Conservation (phyloP, 2,113 vertebrate species). For the Anarrhichthys ocellatus region DNA sequence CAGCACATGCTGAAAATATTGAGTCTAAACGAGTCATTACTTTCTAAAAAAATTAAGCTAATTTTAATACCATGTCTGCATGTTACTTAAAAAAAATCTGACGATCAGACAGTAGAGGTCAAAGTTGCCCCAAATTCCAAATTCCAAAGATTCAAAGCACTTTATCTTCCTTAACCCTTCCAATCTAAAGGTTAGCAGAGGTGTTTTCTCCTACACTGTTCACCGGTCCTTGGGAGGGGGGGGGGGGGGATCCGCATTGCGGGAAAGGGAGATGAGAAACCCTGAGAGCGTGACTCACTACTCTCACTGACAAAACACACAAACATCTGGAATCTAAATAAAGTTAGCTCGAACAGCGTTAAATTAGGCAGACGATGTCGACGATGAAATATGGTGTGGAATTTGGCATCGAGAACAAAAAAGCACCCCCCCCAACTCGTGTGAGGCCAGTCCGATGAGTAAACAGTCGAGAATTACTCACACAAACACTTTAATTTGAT, state of each 20-base stretch:
- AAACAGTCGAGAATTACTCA: neutral
- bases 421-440: slow-evolving; percentile 3
- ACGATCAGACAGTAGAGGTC: neutral
- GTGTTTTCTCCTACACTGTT: neutral
- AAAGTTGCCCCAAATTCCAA: neutral
- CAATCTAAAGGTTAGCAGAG: neutral
- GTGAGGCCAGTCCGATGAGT: slow-evolving; percentile 21
- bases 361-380: slow-evolving; percentile 46
- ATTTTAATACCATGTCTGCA: neutral
- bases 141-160: slow-evolving; percentile 3
- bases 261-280: slow-evolving; percentile 18
- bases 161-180: slow-evolving; percentile 1
- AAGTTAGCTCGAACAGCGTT: slow-evolving; percentile 14
- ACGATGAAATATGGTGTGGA: slow-evolving; percentile 21
- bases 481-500: slow-evolving; percentile 12
- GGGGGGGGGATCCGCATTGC: neutral
- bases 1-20: neutral
- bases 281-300: slow-evolving; percentile 15
- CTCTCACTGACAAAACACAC: slow-evolving; percentile 34
- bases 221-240: neutral
- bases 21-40: neutral
- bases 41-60: neutral
- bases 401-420: neutral
- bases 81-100: slow-evolving; percentile 6
- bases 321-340: slow-evolving; percentile 59